phyloP scores from a whole-genome alignment of 92 coral and sea anemone genomes.

The Epizoanthus rinbou region DNA sequence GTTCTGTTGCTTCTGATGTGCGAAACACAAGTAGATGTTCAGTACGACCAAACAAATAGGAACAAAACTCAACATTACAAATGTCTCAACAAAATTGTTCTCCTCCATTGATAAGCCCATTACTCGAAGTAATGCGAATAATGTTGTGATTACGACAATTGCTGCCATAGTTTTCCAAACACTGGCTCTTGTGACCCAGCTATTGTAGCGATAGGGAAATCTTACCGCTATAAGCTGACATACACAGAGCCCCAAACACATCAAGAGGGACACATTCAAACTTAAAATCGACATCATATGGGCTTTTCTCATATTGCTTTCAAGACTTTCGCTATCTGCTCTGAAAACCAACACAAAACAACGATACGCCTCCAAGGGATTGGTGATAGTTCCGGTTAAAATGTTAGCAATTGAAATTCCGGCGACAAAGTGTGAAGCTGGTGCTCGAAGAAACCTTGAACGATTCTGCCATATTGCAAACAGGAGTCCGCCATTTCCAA shows the following conservation, averaged over 20 bases:
- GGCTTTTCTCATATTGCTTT: slow-evolving; percentile 21
- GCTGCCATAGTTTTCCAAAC: slow-evolving; percentile 15
- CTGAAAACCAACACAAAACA: slow-evolving; percentile 2
- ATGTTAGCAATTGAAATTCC: slow-evolving; percentile 35
- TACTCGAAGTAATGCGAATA: slow-evolving; percentile 33
- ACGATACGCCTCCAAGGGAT: slow-evolving; percentile 31
- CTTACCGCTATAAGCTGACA: slow-evolving; percentile 30
- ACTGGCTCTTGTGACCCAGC: slow-evolving; percentile 10
- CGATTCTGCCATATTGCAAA: slow-evolving; percentile 26
- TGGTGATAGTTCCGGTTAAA: slow-evolving; percentile 27
- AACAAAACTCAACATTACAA: slow-evolving; percentile 28
- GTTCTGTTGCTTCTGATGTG: slow-evolving; percentile 15
- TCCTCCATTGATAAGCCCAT: slow-evolving; percentile 25
- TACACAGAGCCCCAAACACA: slow-evolving; percentile 28
- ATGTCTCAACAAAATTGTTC: slow-evolving; percentile 20
- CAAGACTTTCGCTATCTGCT: slow-evolving; percentile 16
- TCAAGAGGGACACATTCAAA: slow-evolving; percentile 16
- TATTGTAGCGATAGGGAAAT: slow-evolving; percentile 23
- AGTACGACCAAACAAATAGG: slow-evolving; percentile 20
- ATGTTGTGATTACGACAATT: neutral
- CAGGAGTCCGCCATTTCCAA: neutral
- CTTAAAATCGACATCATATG: slow-evolving; percentile 31
- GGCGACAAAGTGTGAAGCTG: slow-evolving; percentile 15
- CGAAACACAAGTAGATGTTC: slow-evolving; percentile 17
- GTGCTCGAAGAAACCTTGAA: slow-evolving; percentile 2